Evolutionary conservation across 1,140 invertebrate genomes (phyloP), one percentile per base, ranked within the genome.

Genomic region (Zaprionus vittiger): DNA sequence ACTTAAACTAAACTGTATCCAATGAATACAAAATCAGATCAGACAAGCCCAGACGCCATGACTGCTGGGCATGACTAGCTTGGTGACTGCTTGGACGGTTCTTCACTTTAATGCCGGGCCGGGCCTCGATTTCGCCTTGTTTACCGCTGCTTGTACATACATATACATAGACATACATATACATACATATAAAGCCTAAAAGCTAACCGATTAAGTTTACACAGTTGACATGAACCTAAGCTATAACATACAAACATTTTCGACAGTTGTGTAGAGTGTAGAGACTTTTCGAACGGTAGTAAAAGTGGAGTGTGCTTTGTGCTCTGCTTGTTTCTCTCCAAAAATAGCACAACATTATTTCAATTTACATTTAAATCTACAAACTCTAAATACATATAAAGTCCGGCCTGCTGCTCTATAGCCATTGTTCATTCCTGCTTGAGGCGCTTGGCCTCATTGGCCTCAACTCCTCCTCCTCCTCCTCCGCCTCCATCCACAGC

Each of bases 371-470:
- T 64, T 74, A 72, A 68, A 34, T 65, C 80, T 80, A 77, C n/a
- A 15, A 63, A 37, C 57, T 59, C 49, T 57, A 28, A 41, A 47
- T 56, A 56, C 34, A 72, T 62, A 63, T 47, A 63, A 17, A 20
- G 22, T 24, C 24, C 15, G 54, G 14, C 28, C 2, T 61, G 17
- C 60, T 14, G 12, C 34, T 60, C 12, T 12, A 1, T 11, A 11
- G 31, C 47, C 11, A 7, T 34, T 14, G 61, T 82, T 92, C 89
- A 92, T 92, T 92, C 91, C 71, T 91, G 91, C 66, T 92, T 92
- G 41, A 92, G 62, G 15, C 91, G 91, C 56, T 92, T 92, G 11
- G 91, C 81, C 28, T 86, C 85, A 62, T 87, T 83, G 24, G 28
- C 17, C 17, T n/a, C 69, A 7, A 47, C n/a, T 47, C 41, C 41